Evolutionary conservation across 2,113 vertebrate species (phyloP).

Genomic region (Sinocyclocheilus anshuiensis): DNA sequence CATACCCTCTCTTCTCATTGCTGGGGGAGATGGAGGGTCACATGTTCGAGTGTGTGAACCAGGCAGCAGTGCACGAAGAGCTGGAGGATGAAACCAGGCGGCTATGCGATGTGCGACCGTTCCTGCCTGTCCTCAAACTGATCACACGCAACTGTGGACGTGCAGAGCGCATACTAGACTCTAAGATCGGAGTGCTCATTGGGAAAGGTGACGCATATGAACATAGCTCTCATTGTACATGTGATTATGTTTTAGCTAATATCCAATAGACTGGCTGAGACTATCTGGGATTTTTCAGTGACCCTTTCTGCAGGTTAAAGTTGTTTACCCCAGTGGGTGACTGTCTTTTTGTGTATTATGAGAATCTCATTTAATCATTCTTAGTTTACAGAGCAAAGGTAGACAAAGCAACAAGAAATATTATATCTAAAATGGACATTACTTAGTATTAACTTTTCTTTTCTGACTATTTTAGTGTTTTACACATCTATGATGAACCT

Average conservation of each 20-base stretch:
- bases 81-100: conserved; percentile 92
- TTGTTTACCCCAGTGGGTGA: not conserved
- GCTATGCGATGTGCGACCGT: conserved; percentile 93
- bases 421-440: not conserved
- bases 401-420: not conserved
- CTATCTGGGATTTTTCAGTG: not conserved
- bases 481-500: not conserved
- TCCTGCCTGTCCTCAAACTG: conserved; percentile 92
- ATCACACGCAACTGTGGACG: conserved; percentile 91
- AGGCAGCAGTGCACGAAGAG: conserved; percentile 94
- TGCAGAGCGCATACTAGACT: conserved; percentile 90
- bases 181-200: conserved; percentile 96
- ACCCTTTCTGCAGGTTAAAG: not conserved
- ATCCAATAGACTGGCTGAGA: not conserved
- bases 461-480: not conserved
- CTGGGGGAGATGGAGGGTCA: conserved; percentile 94
- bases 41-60: conserved; percentile 98
- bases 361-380: not conserved
- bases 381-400: not conserved
- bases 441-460: not conserved
- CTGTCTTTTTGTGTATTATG: not conserved
- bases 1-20: conserved; percentile 88
- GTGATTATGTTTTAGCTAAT: not conserved
- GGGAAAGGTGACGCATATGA: conserved; percentile 86
- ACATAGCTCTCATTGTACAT: no score